Evolutionary conservation across 2,888 invertebrate species (phyloP), one percentile per base, ranked within the genome.

Genomic region (Ctenicera cuprea): DNA sequence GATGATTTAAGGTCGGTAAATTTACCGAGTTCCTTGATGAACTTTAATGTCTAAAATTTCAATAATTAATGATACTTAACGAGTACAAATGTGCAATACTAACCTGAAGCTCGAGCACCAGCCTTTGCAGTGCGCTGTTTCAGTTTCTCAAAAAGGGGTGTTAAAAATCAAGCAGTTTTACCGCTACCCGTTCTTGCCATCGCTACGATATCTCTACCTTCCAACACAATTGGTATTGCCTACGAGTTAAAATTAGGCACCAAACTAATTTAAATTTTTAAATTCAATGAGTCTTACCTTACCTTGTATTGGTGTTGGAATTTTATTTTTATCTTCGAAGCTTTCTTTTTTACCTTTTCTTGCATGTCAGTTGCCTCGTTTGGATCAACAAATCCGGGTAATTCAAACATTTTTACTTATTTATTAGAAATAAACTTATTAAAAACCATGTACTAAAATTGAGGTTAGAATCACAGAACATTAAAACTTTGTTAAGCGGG

Each of bases 111-210:
- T 84, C 96, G 89, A 0, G 95, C 94, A 0, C 95, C 95, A 66
- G 91, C 89, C 86, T 93, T 94, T 20, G 91, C 91, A 79, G 91
- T 89, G 54, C 95, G 91, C 0, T 90, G 85, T 82, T 95, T 92
- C 0, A 99, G 88, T 86, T 94, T 95, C 85, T 99, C 99, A 85
- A 99, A 93, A 85, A 99, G 89, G 0, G 99, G 99, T 68, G 99
- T 93, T 1, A 99, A 91, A 85, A 99, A 99, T 77, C 98, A 98
- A 8, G 99, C 99, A 0, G 99, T 99, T 89, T 99, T 99, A 3
- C 99, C 99, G 79, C 98, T 98, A 16, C 99, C 99, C 0, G 99
- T 99, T 77, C 99, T 91, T 0, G 99, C 99, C 99, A 99, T 99
- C 45, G 98, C 99, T 45, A 99, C 99, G 7, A 99, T 93, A 91